A percentile compares a stretch with the other conserved stretches of the same genome.
Evolutionary conservation across 1,140 invertebrate species (phyloP).

Genomic region (Thaumetopoea pityocampa): DNA sequence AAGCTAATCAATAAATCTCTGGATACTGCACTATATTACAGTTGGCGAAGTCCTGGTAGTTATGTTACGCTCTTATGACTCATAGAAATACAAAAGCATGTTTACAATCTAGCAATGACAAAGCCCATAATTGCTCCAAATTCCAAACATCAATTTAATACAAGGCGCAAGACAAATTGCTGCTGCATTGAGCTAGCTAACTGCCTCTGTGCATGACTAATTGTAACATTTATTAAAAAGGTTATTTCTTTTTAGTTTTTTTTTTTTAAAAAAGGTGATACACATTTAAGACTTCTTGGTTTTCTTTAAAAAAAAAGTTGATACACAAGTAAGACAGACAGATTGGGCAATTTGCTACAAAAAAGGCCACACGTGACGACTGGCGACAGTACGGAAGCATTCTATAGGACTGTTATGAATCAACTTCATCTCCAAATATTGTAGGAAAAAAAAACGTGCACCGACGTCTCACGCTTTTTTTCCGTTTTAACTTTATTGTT

Average conservation of each 20-base stretch:
- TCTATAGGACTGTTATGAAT: no score
- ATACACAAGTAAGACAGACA: conserved; percentile 54
- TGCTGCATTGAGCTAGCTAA: conserved; percentile 23
- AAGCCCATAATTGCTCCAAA: conserved; percentile 14
- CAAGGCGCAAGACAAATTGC: conserved; percentile 37
- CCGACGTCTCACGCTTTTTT: no score
- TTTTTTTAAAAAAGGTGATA: conserved; percentile 47
- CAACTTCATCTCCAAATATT: no score
- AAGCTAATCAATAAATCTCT: no score
- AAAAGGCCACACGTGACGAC: conserved; percentile 55
- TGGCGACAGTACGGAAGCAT: no score
- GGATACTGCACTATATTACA: no score
- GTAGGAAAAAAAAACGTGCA: no score
- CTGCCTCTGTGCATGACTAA: not conserved
- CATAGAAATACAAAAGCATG: conserved; percentile 11
- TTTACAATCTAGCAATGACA: conserved; percentile 17
- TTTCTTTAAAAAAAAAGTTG: conserved; percentile 32
- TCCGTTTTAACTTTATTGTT: no score
- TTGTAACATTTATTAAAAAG: conserved; percentile 2
- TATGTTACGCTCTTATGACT: conserved; percentile 7
- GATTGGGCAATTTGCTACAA: conserved; percentile 33
- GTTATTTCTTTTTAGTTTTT: conserved; percentile 11
- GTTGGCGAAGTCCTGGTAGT: conserved; percentile 7
- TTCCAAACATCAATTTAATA: conserved; percentile 19
- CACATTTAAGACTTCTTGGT: conserved; percentile 40